These are phyloP conservation scores for Ganaspis sp. DNA, from an alignment of 1,140 invertebrate genomes.

Conservation along the genomic window DNA sequence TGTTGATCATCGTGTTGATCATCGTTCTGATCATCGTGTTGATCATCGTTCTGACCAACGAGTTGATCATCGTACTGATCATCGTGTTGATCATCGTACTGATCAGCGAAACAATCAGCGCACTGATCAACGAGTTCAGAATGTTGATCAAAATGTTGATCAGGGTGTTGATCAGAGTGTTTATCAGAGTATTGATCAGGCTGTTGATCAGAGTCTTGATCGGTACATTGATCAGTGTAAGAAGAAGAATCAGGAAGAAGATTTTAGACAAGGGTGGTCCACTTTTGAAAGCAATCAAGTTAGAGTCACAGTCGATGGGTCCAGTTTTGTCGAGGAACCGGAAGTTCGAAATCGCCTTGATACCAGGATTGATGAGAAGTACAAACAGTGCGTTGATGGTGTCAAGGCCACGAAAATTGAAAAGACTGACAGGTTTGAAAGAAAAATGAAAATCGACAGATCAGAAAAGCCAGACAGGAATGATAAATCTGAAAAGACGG, in stretches of 20 bases:
- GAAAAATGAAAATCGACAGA: too few species aligned
- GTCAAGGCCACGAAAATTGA: conserved; percentile 47
- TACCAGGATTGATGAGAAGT: conserved; percentile 69
- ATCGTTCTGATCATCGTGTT: too few species aligned
- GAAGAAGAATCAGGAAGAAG: conserved; percentile 27
- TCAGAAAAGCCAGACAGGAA: too few species aligned
- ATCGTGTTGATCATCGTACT: too few species aligned
- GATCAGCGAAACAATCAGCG: too few species aligned
- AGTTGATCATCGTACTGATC: too few species aligned
- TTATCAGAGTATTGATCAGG: not conserved
- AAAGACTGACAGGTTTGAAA: conserved; percentile 16
- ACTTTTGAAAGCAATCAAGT: conserved; percentile 47
- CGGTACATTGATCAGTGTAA: not conserved
- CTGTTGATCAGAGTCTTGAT: not conserved
- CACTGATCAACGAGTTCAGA: too few species aligned
- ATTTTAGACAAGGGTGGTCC: conserved; percentile 51
- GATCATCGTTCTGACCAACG: too few species aligned
- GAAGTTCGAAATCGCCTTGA: conserved; percentile 55
- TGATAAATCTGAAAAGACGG: not conserved
- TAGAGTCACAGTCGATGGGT: conserved; percentile 45
- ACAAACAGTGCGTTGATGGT: conserved; percentile 70
- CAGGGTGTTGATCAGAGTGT: not conserved
- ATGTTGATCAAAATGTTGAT: not conserved
- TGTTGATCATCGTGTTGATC: too few species aligned
- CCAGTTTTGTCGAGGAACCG: conserved; percentile 47